Evolutionary conservation across 30 jellyfish, hydroid and myxozoan species (phyloP).

Genomic region (Aurelia aurita): DNA sequence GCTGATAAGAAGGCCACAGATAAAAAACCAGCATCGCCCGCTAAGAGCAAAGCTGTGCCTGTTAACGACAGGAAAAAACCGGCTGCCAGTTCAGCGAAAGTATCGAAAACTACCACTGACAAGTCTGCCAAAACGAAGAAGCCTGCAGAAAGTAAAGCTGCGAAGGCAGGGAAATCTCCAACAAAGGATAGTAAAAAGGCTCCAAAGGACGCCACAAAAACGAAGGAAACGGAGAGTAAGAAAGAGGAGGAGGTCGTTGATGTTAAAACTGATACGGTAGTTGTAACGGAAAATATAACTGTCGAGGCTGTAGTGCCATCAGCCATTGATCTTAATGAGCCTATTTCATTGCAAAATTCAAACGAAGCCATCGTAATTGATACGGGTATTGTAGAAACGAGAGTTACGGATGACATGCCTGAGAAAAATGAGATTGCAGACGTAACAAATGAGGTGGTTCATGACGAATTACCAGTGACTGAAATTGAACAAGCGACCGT

Average conservation of each 20-base stretch:
- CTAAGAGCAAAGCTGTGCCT: not conserved
- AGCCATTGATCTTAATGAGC: slow-evolving; percentile 5
- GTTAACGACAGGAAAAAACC: slow-evolving; percentile 13
- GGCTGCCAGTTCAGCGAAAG: not conserved
- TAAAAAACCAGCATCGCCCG: not conserved
- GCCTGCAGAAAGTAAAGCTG: not conserved
- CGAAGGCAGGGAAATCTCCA: slow-evolving; percentile 1
- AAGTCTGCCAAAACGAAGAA: not conserved
- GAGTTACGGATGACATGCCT: too few species aligned
- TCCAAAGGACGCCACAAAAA: not conserved
- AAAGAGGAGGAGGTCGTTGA: not conserved
- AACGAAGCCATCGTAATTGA: slow-evolving; percentile 19
- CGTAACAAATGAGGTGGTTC: not conserved
- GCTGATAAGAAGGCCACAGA: not conserved
- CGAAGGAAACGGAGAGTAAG: not conserved
- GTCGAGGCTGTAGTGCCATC: slow-evolving; percentile 11
- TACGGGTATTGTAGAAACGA: not conserved
- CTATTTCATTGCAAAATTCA: slow-evolving; percentile 6
- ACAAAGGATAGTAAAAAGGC: not conserved
- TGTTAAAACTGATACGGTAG: slow-evolving; percentile 3
- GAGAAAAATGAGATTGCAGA: not conserved
- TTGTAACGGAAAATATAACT: not conserved
- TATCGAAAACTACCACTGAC: not conserved
- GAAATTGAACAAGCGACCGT: not conserved
- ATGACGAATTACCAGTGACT: not conserved